These are phyloP conservation scores for Sparidentex hasta DNA, from an alignment of 2,797 vertebrate species.

Conservation along the genomic window DNA sequence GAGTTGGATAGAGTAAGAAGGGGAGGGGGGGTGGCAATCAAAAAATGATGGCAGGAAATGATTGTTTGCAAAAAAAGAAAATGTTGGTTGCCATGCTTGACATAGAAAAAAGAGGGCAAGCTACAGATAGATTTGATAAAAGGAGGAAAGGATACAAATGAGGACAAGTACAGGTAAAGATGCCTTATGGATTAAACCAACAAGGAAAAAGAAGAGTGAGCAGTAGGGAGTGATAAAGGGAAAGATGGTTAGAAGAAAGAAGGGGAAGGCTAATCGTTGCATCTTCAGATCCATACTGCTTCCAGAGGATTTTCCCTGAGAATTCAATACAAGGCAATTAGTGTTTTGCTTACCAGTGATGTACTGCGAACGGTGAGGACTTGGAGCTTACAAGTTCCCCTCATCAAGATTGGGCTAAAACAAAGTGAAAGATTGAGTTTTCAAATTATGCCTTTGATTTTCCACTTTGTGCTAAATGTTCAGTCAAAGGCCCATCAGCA, in stretches of 20 bases:
- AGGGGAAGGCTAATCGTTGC: conserved; percentile 67
- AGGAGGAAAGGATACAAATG: conserved; percentile 14
- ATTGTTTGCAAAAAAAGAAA: conserved; percentile 15
- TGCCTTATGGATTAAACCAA: conserved; percentile 45
- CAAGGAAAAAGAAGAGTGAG: conserved; percentile 17
- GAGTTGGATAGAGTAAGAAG: conserved; percentile 68
- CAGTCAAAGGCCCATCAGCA: conserved; percentile 30
- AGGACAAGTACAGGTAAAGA: conserved; percentile 22
- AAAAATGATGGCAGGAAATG: conserved; percentile 23
- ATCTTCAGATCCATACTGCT: conserved; percentile 76
- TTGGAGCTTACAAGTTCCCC: conserved; percentile 49
- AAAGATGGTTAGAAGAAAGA: conserved; percentile 51
- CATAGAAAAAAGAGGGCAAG: conserved; percentile 5
- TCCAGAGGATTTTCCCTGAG: conserved; percentile 70
- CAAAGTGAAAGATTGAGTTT: conserved; percentile 49
- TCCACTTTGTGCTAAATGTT: conserved; percentile 49
- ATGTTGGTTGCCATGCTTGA: conserved; percentile 5
- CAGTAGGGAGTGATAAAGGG: conserved; percentile 42
- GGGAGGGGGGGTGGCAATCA: conserved; percentile 28
- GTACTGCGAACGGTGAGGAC: conserved; percentile 48
- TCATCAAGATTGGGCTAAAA: conserved; percentile 48
- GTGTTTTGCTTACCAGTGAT: conserved; percentile 71
- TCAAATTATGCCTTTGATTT: conserved; percentile 58
- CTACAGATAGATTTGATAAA: conserved; percentile 33
- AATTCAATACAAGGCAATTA: conserved; percentile 78